A percentile compares a stretch with the other conserved stretches of the same genome.
phyloP scores from a whole-genome alignment of 1,140 invertebrate genomes.

The Lepidurus packardi region DNA sequence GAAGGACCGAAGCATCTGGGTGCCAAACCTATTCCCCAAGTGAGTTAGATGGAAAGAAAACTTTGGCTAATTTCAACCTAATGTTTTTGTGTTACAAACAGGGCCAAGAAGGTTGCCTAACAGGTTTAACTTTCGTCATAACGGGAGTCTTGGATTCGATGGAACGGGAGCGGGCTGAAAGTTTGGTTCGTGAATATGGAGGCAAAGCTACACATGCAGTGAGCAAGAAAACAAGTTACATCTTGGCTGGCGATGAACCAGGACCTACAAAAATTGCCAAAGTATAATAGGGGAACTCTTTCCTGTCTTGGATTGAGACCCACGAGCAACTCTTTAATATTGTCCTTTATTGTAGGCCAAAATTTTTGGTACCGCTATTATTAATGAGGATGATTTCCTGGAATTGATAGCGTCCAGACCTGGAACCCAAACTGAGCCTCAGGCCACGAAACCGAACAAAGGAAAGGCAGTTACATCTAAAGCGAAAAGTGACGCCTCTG shows the following conservation, averaged over 20 bases:
- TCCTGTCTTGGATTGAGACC: neutral
- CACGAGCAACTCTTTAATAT: neutral
- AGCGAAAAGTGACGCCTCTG: slow-evolving; percentile 33
- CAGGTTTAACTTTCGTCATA: slow-evolving; percentile 70
- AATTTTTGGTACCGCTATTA: slow-evolving; percentile 59
- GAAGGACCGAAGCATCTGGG: slow-evolving; percentile 70
- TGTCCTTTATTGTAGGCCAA: slow-evolving; percentile 50
- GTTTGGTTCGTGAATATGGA: slow-evolving; percentile 70
- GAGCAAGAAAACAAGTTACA: slow-evolving; percentile 74
- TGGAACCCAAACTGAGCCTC: slow-evolving; percentile 35
- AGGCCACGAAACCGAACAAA: slow-evolving; percentile 39
- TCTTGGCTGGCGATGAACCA: slow-evolving; percentile 75
- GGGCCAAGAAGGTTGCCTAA: slow-evolving; percentile 67
- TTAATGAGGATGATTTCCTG: slow-evolving; percentile 77
- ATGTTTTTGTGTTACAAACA: slow-evolving; percentile 40
- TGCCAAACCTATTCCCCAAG: slow-evolving; percentile 71
- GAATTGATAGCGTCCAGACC: slow-evolving; percentile 61
- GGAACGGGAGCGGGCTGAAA: slow-evolving; percentile 70
- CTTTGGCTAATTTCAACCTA: slow-evolving; percentile 24
- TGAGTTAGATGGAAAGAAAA: slow-evolving; percentile 43
- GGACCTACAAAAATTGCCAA: slow-evolving; percentile 77
- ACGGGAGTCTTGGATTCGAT: slow-evolving; percentile 85
- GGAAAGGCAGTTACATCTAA: slow-evolving; percentile 45
- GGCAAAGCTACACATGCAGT: slow-evolving; percentile 66
- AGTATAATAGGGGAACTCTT: slow-evolving; percentile 39